phyloP scores from a whole-genome alignment of 2,113 vertebrate species.

The Grammomys dolichurus region DNA sequence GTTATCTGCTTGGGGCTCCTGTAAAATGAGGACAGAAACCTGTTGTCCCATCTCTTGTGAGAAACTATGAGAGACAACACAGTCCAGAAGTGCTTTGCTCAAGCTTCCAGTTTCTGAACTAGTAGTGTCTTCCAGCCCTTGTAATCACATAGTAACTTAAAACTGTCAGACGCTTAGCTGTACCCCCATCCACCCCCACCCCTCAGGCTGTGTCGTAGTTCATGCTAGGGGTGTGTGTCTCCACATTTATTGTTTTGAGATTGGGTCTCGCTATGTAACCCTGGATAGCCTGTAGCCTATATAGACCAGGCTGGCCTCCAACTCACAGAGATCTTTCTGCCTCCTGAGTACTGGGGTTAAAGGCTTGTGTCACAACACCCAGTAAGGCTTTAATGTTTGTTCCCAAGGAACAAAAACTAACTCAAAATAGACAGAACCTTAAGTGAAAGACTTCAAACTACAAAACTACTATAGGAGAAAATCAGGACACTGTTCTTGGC shows the following conservation, averaged over 20 bases:
- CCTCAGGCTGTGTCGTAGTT: background rate
- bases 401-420: background rate
- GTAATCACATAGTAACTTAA: background rate
- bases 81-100: background rate
- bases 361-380: background rate
- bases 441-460: background rate
- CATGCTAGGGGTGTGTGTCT: background rate
- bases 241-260: background rate
- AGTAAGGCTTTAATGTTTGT: background rate
- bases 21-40: background rate
- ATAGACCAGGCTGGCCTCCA: background rate
- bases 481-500: background rate
- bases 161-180: background rate
- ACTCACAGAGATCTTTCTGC: background rate
- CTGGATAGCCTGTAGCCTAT: no score
- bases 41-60: background rate
- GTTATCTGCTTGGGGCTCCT: background rate
- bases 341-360: background rate
- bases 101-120: background rate
- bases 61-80: background rate
- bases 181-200: background rate
- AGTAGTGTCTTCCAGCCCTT: background rate
- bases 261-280: background rate
- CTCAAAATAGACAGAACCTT: background rate
- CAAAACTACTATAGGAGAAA: background rate